Evolutionary conservation across 2,888 invertebrate genomes (phyloP).

Genomic region (Noctua janthina): DNA sequence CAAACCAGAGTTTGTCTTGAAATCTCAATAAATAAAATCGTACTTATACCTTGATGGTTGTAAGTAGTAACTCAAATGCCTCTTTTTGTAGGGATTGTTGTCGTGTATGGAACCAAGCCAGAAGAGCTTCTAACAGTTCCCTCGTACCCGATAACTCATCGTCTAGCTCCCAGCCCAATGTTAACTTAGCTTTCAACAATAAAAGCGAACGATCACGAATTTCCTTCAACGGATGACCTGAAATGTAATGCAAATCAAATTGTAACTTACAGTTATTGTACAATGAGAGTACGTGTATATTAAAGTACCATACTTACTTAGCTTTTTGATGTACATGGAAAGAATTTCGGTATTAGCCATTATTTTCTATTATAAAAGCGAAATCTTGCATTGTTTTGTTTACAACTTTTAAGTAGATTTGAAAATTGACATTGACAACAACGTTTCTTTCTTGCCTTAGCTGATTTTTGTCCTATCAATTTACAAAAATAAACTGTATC

Average conservation of each 20-base stretch:
- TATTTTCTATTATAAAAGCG: constrained; percentile 23
- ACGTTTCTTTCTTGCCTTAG: background rate
- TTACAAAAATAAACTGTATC: background rate
- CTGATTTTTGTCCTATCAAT: background rate
- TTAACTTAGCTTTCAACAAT: constrained; percentile 91
- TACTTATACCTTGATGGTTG: constrained; percentile 89
- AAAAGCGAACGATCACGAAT: constrained; percentile 90
- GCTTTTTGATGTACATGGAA: constrained; percentile 79
- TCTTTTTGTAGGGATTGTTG: constrained; percentile 89
- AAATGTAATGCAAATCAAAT: constrained; percentile 56
- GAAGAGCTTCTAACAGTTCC: constrained; percentile 90
- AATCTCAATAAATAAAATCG: background rate
- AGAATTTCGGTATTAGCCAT: constrained; percentile 69
- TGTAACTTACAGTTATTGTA: background rate
- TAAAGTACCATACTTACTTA: constrained; percentile 71
- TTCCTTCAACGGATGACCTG: constrained; percentile 90
- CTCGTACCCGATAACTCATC: constrained; percentile 91
- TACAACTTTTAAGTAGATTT: constrained; percentile 57
- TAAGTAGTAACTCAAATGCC: constrained; percentile 90
- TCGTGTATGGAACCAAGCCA: constrained; percentile 91
- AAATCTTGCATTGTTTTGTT: constrained; percentile 60
- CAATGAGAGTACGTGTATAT: background rate
- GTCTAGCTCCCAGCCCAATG: constrained; percentile 91
- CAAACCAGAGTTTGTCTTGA: background rate
- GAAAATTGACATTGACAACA: constrained; percentile 43